Conservation (phyloP, 1,140 invertebrate species). For the Dermatophagoides farinae region DNA sequence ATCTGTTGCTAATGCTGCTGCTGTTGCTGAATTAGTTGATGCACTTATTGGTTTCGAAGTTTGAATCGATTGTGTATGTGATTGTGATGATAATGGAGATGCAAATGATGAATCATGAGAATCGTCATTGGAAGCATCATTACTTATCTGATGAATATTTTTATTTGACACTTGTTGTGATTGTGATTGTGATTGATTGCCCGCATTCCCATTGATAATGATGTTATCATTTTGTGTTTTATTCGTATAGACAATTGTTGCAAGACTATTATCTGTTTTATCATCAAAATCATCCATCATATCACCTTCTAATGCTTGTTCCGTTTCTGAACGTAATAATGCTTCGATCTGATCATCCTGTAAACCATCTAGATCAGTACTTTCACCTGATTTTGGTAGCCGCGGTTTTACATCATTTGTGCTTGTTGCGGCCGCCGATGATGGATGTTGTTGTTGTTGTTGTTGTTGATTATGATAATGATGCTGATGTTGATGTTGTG, state of each 20-base stretch:
- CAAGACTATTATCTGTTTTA: not conserved
- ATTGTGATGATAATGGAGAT: too few relatives aligned
- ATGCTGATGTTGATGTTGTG: not conserved
- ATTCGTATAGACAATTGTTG: not conserved
- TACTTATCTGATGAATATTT: not conserved
- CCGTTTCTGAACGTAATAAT: not conserved
- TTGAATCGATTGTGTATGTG: too few relatives aligned
- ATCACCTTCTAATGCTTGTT: not conserved
- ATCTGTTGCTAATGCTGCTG: not conserved
- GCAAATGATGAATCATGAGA: too few relatives aligned
- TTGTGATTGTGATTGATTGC: not conserved
- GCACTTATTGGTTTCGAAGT: not conserved
- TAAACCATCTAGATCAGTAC: slow-evolving; percentile 1
- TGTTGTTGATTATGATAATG: not conserved
- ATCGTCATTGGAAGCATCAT: not conserved
- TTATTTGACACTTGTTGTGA: not conserved
- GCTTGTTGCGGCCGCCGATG: not conserved
- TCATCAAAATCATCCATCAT: not conserved
- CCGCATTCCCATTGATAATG: not conserved
- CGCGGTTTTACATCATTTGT: not conserved
- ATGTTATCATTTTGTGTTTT: not conserved
- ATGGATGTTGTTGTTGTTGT: not conserved
- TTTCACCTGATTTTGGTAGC: not conserved
- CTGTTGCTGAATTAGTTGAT: not conserved
- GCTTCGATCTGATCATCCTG: not conserved